Evolutionary conservation across 2,113 vertebrate species (phyloP), one percentile per base, ranked within the genome.

Genomic region (Microcebus ravelobensis): DNA sequence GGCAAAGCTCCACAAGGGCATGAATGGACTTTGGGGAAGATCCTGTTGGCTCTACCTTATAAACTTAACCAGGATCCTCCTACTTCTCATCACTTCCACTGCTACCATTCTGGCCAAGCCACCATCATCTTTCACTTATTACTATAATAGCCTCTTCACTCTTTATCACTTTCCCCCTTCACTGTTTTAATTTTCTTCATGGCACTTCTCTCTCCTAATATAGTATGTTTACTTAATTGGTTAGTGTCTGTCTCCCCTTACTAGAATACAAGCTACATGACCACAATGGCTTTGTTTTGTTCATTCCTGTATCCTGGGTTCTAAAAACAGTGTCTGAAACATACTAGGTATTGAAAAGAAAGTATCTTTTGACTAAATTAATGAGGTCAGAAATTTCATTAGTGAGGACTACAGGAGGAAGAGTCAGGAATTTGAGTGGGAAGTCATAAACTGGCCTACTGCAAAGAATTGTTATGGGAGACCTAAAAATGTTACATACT

Each of bases 321-420:
- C 25, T 17, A 20, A 70, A 81, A 81, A 68, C 25, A 67, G 9
- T 73, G 52, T 55, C 67, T 81, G 65, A 73, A 81, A 63, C 29
- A 57, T 31, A 82, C 31, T 63, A n/a, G 48, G 8, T 31, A 2
- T 45, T 29, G 20, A 77, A 48, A 79, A 57, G 21, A 79, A 86
- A 61, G 45, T 45, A 95, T 77, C 61, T 87, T 90, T 48, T 87
- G 52, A 65, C 36, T 95, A 92, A 50, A 95, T 71, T 57, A 81
- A 85, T 31, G 25, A 71, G 11, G 55, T 10, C 8, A 73, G 36
- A 15, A 65, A 90, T 67, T 48, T 94, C 59, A 18, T 84, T 88
- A 84, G 57, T 91, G 48, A 97, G 67, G 21, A 17, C 27, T 87
- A 29, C 23, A 80, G 18, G 73, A 76, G 76, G 42, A 67, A 71